These are phyloP conservation scores for Chlorodrepanis virens DNA, from an alignment of 2,113 vertebrate genomes.

Conservation along the genomic window DNA sequence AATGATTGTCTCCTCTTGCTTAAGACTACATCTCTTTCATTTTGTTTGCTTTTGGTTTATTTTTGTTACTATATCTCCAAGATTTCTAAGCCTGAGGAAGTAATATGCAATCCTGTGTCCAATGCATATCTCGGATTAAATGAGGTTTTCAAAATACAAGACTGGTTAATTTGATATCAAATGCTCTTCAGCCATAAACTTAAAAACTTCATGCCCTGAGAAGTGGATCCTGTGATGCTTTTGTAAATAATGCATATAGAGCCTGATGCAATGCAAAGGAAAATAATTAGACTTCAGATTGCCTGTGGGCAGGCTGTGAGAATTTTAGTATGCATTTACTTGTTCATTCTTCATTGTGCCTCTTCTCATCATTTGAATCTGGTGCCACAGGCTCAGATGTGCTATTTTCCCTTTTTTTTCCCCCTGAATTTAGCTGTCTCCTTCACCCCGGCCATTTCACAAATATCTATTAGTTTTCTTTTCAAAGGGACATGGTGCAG, in stretches of 20 bases:
- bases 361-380: neutral
- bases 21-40: neutral
- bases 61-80: neutral
- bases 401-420: neutral
- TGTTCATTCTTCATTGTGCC: neutral
- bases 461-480: neutral
- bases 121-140: neutral
- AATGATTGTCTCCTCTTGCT: neutral
- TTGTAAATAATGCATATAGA: conserved; percentile 13
- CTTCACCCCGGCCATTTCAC: neutral
- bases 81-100: neutral
- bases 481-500: neutral
- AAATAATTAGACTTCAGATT: conserved; percentile 5
- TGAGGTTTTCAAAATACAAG: neutral
- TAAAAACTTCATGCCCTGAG: neutral
- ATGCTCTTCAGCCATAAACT: neutral
- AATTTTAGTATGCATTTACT: neutral
- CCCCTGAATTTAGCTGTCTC: neutral
- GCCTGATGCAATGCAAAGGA: neutral
- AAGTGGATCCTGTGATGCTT: neutral
- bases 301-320: neutral
- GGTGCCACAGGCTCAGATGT: neutral
- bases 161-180: neutral
- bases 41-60: neutral
- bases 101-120: neutral